A percentile compares a stretch with the other conserved stretches of the same genome.
Conservation (phyloP, 2,113 vertebrate species). For the Neolamprologus brichardi region DNA sequence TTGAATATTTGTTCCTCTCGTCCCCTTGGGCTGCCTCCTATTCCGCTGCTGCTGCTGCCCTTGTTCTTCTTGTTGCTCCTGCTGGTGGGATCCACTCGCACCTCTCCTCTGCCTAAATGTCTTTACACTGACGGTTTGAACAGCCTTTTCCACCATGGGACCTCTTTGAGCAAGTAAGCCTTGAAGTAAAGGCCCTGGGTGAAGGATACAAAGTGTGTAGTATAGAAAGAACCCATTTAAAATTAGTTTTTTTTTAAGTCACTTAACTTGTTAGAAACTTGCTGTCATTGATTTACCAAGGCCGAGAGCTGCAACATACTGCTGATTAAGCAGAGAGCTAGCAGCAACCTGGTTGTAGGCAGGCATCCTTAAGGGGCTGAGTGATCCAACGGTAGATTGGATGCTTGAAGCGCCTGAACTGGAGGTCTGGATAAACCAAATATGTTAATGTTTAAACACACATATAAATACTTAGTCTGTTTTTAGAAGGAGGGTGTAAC, state of each 20-base stretch:
- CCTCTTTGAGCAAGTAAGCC: constrained; percentile 77
- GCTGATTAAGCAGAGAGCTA: constrained; percentile 85
- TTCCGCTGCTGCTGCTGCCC: constrained; percentile 61
- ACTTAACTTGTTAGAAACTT: neutral
- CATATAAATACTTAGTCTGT: neutral
- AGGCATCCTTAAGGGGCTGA: constrained; percentile 85
- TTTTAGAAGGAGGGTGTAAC: neutral
- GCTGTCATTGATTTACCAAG: constrained; percentile 70
- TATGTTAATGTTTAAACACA: neutral
- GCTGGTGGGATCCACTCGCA: neutral
- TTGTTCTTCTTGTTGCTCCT: neutral
- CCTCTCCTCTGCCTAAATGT: constrained; percentile 62
- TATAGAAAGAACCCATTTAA: neutral
- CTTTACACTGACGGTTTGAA: constrained; percentile 83
- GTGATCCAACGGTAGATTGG: constrained; percentile 79
- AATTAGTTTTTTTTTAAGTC: neutral
- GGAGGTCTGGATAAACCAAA: constrained; percentile 77
- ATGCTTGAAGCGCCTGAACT: constrained; percentile 76
- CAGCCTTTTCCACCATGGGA: constrained; percentile 94
- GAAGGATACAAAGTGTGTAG: neutral
- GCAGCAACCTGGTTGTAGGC: constrained; percentile 86
- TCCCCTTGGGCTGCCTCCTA: constrained; percentile 39
- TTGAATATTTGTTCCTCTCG: constrained; percentile 36
- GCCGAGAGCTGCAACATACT: constrained; percentile 86
- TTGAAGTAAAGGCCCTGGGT: constrained; percentile 69